Percentiles rank a stretch among this genome's conserved stretches.
phyloP scores from a whole-genome alignment of 2,888 invertebrate species.

The Drosophila macrospina region DNA sequence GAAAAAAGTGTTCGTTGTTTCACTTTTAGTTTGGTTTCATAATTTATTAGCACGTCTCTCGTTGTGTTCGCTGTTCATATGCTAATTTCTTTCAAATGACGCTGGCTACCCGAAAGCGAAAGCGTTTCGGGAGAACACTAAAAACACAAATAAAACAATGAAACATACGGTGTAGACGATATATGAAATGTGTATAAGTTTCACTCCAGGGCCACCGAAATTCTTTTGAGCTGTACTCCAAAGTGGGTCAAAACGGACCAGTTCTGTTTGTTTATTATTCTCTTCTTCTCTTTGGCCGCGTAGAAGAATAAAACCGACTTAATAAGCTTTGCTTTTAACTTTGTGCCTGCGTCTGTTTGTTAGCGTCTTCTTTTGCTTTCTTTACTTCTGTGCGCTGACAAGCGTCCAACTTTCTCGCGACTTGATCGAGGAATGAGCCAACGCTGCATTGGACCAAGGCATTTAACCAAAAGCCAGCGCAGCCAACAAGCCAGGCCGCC shows the following conservation, averaged over 20 bases:
- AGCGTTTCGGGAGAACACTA: slow-evolving; percentile 41
- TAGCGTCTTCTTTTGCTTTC: slow-evolving; percentile 54
- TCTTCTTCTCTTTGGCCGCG: slow-evolving; percentile 25
- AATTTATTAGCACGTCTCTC: slow-evolving; percentile 74
- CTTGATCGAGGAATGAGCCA: slow-evolving; percentile 84
- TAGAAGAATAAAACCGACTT: slow-evolving; percentile 40
- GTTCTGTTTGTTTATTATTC: slow-evolving; percentile 53
- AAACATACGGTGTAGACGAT: slow-evolving; percentile 27
- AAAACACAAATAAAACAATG: slow-evolving; percentile 13
- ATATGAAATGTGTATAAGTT: slow-evolving; percentile 41
- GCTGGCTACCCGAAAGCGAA: slow-evolving; percentile 64
- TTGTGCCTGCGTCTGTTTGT: slow-evolving; percentile 4
- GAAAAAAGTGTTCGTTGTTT: slow-evolving; percentile 46
- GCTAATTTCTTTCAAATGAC: slow-evolving; percentile 62
- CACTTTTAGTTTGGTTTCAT: slow-evolving; percentile 70
- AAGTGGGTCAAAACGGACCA: slow-evolving; percentile 64
- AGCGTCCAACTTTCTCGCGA: slow-evolving; percentile 85
- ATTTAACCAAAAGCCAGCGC: slow-evolving; percentile 76
- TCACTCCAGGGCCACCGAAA: slow-evolving; percentile 64
- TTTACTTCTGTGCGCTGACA: slow-evolving; percentile 54
- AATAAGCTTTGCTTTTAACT: slow-evolving; percentile 31
- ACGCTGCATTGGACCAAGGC: slow-evolving; percentile 73
- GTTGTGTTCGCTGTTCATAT: slow-evolving; percentile 32
- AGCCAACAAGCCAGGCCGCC: slow-evolving; percentile 18
- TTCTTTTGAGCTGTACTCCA: slow-evolving; percentile 42